Evolutionary conservation across 2,797 vertebrate genomes (phyloP).

Genomic region (Cossypha niveicapilla): DNA sequence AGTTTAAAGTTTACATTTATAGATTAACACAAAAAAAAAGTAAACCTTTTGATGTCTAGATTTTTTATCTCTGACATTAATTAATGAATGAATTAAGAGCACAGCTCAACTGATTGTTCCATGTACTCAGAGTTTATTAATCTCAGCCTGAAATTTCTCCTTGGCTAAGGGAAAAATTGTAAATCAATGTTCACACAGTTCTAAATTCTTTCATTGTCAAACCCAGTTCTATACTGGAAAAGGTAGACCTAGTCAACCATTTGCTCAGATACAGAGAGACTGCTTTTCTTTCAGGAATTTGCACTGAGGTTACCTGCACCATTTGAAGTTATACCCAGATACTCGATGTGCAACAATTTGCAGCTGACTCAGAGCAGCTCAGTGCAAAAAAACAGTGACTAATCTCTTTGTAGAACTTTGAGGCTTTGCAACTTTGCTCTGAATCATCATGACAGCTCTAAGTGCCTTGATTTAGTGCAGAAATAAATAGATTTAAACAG

Average conservation of each 20-base stretch:
- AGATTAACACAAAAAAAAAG: not conserved
- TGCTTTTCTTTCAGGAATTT: constrained; percentile 7
- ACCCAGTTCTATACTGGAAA: not conserved
- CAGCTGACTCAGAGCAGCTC: constrained; percentile 49
- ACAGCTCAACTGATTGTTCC: not conserved
- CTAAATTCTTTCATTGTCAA: not conserved
- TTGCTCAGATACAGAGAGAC: not conserved
- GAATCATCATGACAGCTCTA: constrained; percentile 49
- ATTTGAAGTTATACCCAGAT: not conserved
- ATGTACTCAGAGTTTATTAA: not conserved
- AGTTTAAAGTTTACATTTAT: not conserved
- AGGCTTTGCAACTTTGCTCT: constrained; percentile 43
- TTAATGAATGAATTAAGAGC: not conserved
- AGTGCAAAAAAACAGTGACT: constrained; percentile 56
- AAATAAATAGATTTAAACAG: constrained; percentile 49
- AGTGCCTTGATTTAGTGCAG: constrained; percentile 9
- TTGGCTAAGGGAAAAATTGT: not conserved
- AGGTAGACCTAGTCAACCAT: not conserved
- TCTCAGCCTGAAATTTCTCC: not conserved
- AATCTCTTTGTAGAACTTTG: constrained; percentile 22
- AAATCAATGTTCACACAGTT: not conserved
- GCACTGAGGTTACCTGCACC: constrained; percentile 22
- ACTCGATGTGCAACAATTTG: not conserved
- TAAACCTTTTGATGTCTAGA: not conserved
- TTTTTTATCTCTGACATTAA: not conserved